These are phyloP conservation scores for Luidia sarsii DNA, from an alignment of 53 echinoderm and acorn worm species.

Conservation along the genomic window DNA sequence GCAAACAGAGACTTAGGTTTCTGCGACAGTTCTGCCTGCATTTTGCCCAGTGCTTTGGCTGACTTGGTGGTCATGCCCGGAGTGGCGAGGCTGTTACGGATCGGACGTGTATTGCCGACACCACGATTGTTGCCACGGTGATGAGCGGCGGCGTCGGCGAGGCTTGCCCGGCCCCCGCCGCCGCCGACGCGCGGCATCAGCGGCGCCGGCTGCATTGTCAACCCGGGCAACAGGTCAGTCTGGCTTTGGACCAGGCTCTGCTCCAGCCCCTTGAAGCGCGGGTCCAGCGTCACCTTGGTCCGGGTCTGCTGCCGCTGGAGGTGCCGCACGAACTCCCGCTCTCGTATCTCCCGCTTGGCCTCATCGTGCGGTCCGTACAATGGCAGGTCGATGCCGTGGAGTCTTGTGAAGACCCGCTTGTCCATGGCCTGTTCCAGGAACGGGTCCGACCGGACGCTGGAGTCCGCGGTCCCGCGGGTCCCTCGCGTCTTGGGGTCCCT, in stretches of 20 bases:
- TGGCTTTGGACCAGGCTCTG: slow-evolving; percentile 41
- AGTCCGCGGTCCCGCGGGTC: slow-evolving; percentile 9
- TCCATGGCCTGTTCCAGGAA: slow-evolving; percentile 1
- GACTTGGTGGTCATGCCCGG: slow-evolving; percentile 25
- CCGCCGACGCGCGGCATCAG: too few relatives aligned
- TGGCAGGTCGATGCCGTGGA: slow-evolving; percentile 74
- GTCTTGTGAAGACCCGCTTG: slow-evolving; percentile 40
- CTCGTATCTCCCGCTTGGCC: slow-evolving; percentile 60
- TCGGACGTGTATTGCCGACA: background rate
- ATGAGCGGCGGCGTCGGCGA: too few relatives aligned
- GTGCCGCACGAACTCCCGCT: slow-evolving; percentile 47
- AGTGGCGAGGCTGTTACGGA: too few relatives aligned
- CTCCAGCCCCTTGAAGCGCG: slow-evolving; percentile 62
- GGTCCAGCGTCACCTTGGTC: slow-evolving; percentile 56
- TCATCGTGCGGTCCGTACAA: slow-evolving; percentile 75
- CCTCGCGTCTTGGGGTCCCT: slow-evolving; percentile 3
- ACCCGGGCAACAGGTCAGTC: background rate
- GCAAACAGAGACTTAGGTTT: slow-evolving; percentile 50
- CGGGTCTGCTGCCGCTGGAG: slow-evolving; percentile 59
- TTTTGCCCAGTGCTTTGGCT: slow-evolving; percentile 14
- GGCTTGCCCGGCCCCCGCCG: too few relatives aligned
- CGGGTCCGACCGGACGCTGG: slow-evolving; percentile 13
- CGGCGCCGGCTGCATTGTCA: too few relatives aligned
- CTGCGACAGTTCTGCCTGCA: slow-evolving; percentile 19
- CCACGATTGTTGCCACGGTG: background rate